A percentile compares a stretch with the other conserved stretches of the same genome.
phyloP scores from a whole-genome alignment of 2,888 invertebrate genomes.

The Pseudoips prasinana region DNA sequence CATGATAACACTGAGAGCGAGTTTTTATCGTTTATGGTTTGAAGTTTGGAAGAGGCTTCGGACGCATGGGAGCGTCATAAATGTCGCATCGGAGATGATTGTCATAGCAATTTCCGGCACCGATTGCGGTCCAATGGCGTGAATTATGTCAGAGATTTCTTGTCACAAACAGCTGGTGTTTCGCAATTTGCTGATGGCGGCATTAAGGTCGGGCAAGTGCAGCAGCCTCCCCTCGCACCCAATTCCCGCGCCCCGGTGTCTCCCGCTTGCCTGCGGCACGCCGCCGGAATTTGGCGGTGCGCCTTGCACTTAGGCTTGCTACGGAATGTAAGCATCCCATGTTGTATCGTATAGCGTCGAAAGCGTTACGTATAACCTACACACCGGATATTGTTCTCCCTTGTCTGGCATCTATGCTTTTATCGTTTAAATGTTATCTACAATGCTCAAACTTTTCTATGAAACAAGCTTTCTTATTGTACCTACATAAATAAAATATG shows the following conservation, averaged over 20 bases:
- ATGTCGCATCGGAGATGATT: conserved; percentile 46
- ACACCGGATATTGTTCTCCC: conserved; percentile 27
- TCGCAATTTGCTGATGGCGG: conserved; percentile 79
- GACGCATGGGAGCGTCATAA: conserved; percentile 21
- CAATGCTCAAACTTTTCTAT: too few relatives aligned
- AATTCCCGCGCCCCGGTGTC: conserved; percentile 12
- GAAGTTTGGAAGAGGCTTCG: conserved; percentile 14
- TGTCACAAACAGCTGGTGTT: conserved; percentile 74
- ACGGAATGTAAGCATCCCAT: conserved; percentile 48
- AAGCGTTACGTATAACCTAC: conserved; percentile 42
- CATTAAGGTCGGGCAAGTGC: conserved; percentile 74
- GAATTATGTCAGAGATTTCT: conserved; percentile 71
- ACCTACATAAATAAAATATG: too few relatives aligned
- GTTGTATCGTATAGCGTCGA: conserved; percentile 34
- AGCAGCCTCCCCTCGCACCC: conserved; percentile 33
- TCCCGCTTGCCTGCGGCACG: conserved; percentile 56
- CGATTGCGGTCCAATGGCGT: conserved; percentile 62
- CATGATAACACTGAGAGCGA: conserved; percentile 37
- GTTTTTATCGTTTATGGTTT: conserved; percentile 27
- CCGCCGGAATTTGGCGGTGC: conserved; percentile 74
- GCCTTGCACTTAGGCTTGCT: conserved; percentile 63
- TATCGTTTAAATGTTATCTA: conserved; percentile 25
- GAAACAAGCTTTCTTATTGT: too few relatives aligned
- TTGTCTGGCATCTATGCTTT: conserved; percentile 15
- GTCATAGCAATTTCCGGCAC: conserved; percentile 53